Evolutionary conservation across 2,797 vertebrate species (phyloP).

Genomic region (Rhinatrema bivittatum): DNA sequence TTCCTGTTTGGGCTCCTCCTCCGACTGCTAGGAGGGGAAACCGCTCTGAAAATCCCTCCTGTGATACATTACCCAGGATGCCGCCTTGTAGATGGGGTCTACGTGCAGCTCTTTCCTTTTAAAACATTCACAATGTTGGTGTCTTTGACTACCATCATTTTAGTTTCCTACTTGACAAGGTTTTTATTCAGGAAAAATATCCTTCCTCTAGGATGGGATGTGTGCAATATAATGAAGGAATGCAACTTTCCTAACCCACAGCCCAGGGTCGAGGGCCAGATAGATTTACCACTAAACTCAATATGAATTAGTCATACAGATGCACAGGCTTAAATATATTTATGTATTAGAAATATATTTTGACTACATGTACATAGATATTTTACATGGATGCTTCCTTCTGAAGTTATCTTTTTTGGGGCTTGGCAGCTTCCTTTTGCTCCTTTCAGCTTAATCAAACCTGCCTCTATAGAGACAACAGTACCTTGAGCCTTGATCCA

Average conservation of each 20-base stretch:
- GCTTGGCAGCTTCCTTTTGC: too few relatives aligned
- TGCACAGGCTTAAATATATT: background rate
- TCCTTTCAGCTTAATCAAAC: too few relatives aligned
- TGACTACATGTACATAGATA: too few relatives aligned
- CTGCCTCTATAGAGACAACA: too few relatives aligned
- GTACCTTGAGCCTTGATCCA: too few relatives aligned
- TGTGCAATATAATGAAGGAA: slow-evolving; percentile 42
- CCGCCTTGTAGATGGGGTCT: background rate
- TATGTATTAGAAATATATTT: too few relatives aligned
- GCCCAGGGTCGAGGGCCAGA: slow-evolving; percentile 7
- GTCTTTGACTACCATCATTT: slow-evolving; percentile 45
- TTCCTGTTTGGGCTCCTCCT: slow-evolving; percentile 4
- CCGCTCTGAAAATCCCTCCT: slow-evolving; percentile 2
- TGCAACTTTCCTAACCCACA: background rate
- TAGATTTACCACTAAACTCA: background rate
- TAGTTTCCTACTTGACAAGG: slow-evolving; percentile 43
- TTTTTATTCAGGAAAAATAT: slow-evolving; percentile 58
- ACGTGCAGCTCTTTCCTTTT: slow-evolving; percentile 34
- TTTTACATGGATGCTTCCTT: too few relatives aligned
- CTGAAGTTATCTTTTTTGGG: too few relatives aligned
- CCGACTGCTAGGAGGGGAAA: slow-evolving; percentile 5
- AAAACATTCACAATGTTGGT: slow-evolving; percentile 60
- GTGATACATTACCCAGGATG: slow-evolving; percentile 10
- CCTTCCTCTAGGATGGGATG: slow-evolving; percentile 53
- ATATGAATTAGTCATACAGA: background rate